Base-by-base conservation (phyloP, 2,888 invertebrate genomes). In the Clivina fossor region DNA sequence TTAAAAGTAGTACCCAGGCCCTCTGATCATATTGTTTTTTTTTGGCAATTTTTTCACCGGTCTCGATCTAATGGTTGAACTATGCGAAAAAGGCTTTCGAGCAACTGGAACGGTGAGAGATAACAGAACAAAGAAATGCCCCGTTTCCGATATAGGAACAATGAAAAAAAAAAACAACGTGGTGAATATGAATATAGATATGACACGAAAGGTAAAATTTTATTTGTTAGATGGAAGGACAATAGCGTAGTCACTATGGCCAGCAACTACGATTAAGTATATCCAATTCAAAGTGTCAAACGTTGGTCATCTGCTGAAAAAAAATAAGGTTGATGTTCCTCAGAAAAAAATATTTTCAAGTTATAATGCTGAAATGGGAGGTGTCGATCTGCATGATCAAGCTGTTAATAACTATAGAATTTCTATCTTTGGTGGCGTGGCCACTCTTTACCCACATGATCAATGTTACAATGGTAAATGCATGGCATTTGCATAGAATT, bases 191-290 rank as follows among this genome's bases (percentile, higher is more conserved):
- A 32, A 32, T 32, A 32, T 32, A 32, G n/a, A 40, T 40, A 40
- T 40, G 40, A 40, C n/a, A 20, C 8, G 22, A 40, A 40, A 40
- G 16, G 16, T 40, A n/a, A 40, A 40, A 15, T 40, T 13, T 16
- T 40, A 4, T 40, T 40, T 40, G 40, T 40, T 15, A 40, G 16
- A 40, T 40, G 40, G 40, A 22, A 40, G 40, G 40, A 19, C 40
- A 40, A 40, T 22, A 40, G 40, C 7, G 16, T 40, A 15, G 40
- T 40, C 16, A 40, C 40, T 7, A 40, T 40, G 20, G 40, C 40
- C 11, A 40, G 15, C 15, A 40, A 40, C 16, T 40, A 40, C 7
- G 40, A 40, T 40, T 19, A 13, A 15, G 40, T 40, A 15, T 13
- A 40, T 13, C 20, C 22, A 32, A n/a, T 32, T 32, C 32, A 32